Base-by-base conservation (phyloP, 2,113 vertebrate species). In the Jaculus jaculus region DNA sequence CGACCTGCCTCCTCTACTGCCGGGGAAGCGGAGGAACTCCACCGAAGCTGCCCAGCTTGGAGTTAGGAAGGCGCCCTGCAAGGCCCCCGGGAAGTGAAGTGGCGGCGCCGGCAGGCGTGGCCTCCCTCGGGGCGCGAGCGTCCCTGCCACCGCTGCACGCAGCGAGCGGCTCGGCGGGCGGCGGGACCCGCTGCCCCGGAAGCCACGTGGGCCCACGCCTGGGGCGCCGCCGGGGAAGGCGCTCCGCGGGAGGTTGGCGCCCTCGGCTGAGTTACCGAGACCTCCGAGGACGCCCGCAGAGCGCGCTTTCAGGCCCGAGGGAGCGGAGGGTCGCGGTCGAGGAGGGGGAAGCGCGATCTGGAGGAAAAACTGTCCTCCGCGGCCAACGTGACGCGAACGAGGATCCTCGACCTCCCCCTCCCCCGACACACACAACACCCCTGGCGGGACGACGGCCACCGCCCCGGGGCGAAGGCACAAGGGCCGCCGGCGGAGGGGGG, bases 311-410 rank as follows among this genome's bases (percentile, higher is more conserved):
- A 32, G 32, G 87, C 68, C 26, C 6, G 9, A 60, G 54, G 71
- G 71, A 34, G 37, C 75, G 0, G 16, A 74, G 30, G 63, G 23
- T 21, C 73, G 42, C 23, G 20, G 66, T 23, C 34, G n/a, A 72
- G 84, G 72, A 23, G 74, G 42, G 80, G 71, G 68, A 85, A 93
- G 80, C 34, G 26, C n/a, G 66, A 69, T 88, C 11, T 54, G 83
- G 34, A 65, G 54, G 61, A 37, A 92, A 91, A 87, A 93, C n/a
- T 90, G 92, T 90, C 95, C 82, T 92, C 95, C 94, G 18, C 34
- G 39, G 87, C 91, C 96, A 95, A 96, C 84, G 87, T 61, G 93
- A 91, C 84, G 92, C 83, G 66, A 87, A 93, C 73, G 21, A 28
- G 84, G 87, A 30, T 18, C 34, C 68, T 1, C 28, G 51, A 30